Conservation (phyloP, 2,113 vertebrate genomes). For the Oreocharis arfaki region DNA sequence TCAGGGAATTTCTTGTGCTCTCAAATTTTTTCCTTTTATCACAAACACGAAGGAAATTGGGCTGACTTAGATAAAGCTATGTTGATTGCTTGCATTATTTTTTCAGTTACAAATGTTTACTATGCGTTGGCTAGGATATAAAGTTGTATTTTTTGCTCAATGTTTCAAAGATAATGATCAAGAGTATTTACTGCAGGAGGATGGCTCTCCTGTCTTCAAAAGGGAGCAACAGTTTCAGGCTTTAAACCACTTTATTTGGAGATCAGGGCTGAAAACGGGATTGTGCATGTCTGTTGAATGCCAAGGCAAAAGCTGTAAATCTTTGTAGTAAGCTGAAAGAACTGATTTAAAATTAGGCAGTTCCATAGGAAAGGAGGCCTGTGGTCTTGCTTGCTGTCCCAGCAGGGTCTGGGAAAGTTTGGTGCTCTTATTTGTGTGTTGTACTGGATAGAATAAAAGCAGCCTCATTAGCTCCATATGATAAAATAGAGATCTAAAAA, state of each 20-base stretch:
- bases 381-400: neutral
- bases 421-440: neutral
- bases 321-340: neutral
- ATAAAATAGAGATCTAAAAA: slow-evolving; percentile 29
- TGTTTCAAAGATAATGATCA: neutral
- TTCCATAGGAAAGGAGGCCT: neutral
- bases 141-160: neutral
- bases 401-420: neutral
- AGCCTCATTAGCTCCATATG: neutral
- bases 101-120: neutral
- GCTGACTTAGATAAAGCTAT: neutral
- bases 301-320: neutral
- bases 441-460: neutral
- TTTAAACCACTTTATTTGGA: neutral
- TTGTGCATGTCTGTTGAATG: neutral
- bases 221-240: neutral
- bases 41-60: neutral
- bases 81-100: neutral
- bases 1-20: neutral
- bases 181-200: neutral
- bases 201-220: neutral
- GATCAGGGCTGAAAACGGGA: neutral
- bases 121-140: neutral
- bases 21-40: neutral
- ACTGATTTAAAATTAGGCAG: neutral